These are phyloP conservation scores for Drosophila pandora DNA, from an alignment of 1,140 invertebrate genomes.

Conservation along the genomic window DNA sequence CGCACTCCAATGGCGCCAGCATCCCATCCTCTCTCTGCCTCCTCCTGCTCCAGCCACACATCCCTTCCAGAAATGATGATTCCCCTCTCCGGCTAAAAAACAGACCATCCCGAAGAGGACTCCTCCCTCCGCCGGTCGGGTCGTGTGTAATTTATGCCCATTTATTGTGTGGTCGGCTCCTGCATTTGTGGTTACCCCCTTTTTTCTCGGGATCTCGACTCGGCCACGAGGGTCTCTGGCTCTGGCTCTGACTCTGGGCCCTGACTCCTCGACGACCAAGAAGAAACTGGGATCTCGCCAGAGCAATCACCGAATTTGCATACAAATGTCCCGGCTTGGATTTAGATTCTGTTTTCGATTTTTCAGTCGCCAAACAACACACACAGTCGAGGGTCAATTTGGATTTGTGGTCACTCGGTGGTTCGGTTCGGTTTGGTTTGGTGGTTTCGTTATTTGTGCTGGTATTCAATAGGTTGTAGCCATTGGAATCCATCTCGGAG, in stretches of 20 bases:
- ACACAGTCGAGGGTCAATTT: background rate
- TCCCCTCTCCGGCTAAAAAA: background rate
- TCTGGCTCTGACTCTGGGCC: background rate
- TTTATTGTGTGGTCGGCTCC: constrained; percentile 71
- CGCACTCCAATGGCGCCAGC: constrained; percentile 70
- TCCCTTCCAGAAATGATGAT: constrained; percentile 50
- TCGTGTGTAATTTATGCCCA: constrained; percentile 78
- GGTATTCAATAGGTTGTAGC: background rate
- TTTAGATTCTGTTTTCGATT: constrained; percentile 40
- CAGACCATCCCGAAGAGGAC: no score
- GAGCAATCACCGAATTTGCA: constrained; percentile 76
- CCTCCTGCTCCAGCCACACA: constrained; percentile 8
- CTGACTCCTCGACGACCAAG: background rate
- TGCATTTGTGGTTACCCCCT: constrained; percentile 3
- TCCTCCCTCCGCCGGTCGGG: constrained; percentile 60
- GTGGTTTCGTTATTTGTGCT: background rate
- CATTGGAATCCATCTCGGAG: background rate
- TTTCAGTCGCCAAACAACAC: constrained; percentile 5
- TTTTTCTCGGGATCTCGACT: no score
- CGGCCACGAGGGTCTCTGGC: no score
- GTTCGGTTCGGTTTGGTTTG: background rate
- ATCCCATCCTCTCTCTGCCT: background rate
- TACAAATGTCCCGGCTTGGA: constrained; percentile 57
- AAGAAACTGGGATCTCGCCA: constrained; percentile 12
- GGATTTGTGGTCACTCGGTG: constrained; percentile 1